Percentiles rank a stretch among this genome's conserved stretches.
phyloP scores from a whole-genome alignment of 2,797 vertebrate genomes.

The Clarias platycephalus region DNA sequence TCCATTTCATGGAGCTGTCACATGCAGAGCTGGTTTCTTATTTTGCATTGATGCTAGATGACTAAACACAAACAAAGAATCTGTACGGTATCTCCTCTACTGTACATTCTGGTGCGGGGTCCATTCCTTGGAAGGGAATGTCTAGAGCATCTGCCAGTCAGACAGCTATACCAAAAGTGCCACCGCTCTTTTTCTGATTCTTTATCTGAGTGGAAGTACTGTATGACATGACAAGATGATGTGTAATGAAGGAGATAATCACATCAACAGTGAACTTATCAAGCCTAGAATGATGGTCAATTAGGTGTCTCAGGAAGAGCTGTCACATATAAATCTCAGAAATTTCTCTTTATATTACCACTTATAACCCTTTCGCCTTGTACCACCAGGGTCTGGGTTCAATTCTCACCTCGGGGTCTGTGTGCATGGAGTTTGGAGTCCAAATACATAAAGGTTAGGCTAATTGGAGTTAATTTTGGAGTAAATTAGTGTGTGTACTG shows the following conservation, averaged over 20 bases:
- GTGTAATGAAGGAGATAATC: conserved; percentile 1
- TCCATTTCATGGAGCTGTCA: conserved; percentile 36
- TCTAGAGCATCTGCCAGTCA: conserved; percentile 67
- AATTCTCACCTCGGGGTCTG: too few relatives aligned
- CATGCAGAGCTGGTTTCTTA: conserved; percentile 22
- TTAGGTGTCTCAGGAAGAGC: conserved; percentile 35
- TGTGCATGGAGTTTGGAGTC: too few relatives aligned
- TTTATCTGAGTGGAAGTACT: conserved; percentile 52
- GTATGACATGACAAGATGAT: neutral
- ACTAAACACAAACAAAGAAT: conserved; percentile 51
- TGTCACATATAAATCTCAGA: neutral
- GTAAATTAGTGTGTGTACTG: too few relatives aligned
- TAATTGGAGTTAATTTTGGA: too few relatives aligned
- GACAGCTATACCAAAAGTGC: conserved; percentile 40
- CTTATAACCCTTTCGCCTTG: too few relatives aligned
- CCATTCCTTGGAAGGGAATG: conserved; percentile 48
- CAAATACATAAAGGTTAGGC: too few relatives aligned
- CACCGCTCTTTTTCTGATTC: conserved; percentile 32
- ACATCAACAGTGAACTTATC: neutral
- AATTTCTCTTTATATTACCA: too few relatives aligned
- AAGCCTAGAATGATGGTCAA: neutral
- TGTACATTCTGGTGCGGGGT: conserved; percentile 34
- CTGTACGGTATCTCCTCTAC: conserved; percentile 38
- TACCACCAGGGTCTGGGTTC: too few relatives aligned
- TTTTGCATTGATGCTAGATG: conserved; percentile 47